Base-by-base conservation (phyloP, 2,888 invertebrate species). In the Lypha dubia region DNA sequence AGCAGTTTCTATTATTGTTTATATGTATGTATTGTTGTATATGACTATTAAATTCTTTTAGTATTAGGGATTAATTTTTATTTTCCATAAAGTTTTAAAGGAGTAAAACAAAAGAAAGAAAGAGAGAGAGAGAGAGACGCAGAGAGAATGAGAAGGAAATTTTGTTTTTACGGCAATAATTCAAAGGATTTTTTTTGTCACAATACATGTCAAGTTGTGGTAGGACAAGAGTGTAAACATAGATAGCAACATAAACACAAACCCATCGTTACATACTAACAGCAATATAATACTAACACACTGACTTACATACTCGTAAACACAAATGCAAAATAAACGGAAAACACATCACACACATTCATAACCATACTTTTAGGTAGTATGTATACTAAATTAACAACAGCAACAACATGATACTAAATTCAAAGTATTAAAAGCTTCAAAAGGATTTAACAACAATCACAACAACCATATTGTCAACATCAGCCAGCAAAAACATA, bases 221-320 rank as follows among this genome's bases (percentile, higher is more conserved):
- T 87, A 87, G 87, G 86, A 87, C 87, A 86, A 84, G 86, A 75
- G 85, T 84, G 86, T 82, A 79, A 86, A 87, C 85, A 28, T 76
- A 28, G 41, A 56, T 67, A 77, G 41, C 68, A 77, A 53, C 60
- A 71, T 1, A 22, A 6, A 41, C 15, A 35, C 41, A 44, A 32
- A 53, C 20, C 17, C 44, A 24, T n/a, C n/a, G n/a, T n/a, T n/a
- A n/a, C n/a, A n/a, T 28, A 70, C 7, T 20, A 8, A 44, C 56
- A 38, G 15, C 11, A n/a, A 67, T 7, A 53, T 15, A 51, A 73
- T 20, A 82, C 49, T 56, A 71, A 70, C 62, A 76, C 60, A 62
- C 35, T 22, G 13, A 68, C 58, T 32, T 53, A 65, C 13, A 63
- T n/a, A 41, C 49, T 70, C 65, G 32, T n/a, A n/a, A n/a, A n/a